Evolutionary conservation across 1,140 invertebrate genomes (phyloP).

Genomic region (Drosophila rufa): DNA sequence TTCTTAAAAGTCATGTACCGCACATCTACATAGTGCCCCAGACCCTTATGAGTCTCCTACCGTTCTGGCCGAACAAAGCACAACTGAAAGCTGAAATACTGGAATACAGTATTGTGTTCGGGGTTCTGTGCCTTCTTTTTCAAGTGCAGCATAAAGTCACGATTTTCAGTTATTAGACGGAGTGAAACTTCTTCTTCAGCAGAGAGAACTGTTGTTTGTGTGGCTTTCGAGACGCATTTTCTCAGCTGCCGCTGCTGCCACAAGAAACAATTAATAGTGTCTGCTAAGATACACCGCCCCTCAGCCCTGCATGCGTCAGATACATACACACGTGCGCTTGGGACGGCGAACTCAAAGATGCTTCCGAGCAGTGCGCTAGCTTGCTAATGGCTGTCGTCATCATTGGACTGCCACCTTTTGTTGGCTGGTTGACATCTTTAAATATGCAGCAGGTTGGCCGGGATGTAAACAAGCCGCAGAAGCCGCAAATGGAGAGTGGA

Average conservation of each 20-base stretch:
- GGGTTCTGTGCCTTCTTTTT: constrained; percentile 44
- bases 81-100: constrained; percentile 30
- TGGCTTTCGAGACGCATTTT: constrained; percentile 45
- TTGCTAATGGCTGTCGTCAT: constrained; percentile 66
- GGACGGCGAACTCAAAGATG: constrained; percentile 65
- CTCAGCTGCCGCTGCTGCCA: constrained; percentile 66
- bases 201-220: constrained; percentile 26
- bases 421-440: constrained; percentile 72
- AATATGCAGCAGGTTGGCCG: constrained; percentile 72
- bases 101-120: constrained; percentile 60
- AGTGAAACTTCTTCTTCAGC: constrained; percentile 54
- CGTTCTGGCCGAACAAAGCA: constrained; percentile 5
- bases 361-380: constrained; percentile 37
- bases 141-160: constrained; percentile 81
- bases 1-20: constrained; percentile 68
- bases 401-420: constrained; percentile 66
- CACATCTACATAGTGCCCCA: constrained; percentile 9
- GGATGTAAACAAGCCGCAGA: constrained; percentile 65
- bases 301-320: not conserved
- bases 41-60: not conserved
- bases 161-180: constrained; percentile 81
- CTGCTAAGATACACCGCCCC: constrained; percentile 42
- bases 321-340: constrained; percentile 48
- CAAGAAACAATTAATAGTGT: constrained; percentile 81
- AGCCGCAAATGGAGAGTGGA: constrained; percentile 71